These are phyloP conservation scores for Megaceryle torquata DNA, from an alignment of 2,113 vertebrate species.

Conservation along the genomic window DNA sequence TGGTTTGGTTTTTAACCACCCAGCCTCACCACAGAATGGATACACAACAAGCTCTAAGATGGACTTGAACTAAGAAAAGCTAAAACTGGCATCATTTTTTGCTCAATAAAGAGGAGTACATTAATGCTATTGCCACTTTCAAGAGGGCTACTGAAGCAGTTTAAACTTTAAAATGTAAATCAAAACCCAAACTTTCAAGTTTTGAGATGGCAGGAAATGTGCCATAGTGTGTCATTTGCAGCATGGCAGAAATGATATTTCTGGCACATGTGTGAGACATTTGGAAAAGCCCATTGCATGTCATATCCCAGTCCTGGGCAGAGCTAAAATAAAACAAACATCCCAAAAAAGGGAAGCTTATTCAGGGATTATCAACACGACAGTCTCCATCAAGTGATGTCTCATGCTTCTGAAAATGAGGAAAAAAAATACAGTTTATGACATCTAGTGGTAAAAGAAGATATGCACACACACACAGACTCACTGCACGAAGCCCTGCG, in stretches of 20 bases:
- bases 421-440: background rate
- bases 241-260: background rate
- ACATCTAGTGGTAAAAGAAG: conserved; percentile 44
- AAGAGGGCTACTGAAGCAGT: background rate
- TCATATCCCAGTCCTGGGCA: background rate
- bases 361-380: background rate
- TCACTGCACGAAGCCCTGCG: background rate
- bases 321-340: background rate
- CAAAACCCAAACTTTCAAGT: background rate
- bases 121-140: background rate
- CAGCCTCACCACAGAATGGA: background rate
- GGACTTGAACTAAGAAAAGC: background rate
- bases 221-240: background rate
- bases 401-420: background rate
- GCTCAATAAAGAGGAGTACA: background rate
- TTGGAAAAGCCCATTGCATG: background rate
- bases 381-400: background rate
- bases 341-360: background rate
- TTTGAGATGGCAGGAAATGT: background rate
- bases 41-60: background rate
- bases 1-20: background rate
- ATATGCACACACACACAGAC: rapidly evolving
- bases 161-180: conserved; percentile 14
- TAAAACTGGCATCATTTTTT: background rate
- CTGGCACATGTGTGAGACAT: background rate